phyloP scores from a whole-genome alignment of 2,888 invertebrate species.

The Agrypnus murinus region DNA sequence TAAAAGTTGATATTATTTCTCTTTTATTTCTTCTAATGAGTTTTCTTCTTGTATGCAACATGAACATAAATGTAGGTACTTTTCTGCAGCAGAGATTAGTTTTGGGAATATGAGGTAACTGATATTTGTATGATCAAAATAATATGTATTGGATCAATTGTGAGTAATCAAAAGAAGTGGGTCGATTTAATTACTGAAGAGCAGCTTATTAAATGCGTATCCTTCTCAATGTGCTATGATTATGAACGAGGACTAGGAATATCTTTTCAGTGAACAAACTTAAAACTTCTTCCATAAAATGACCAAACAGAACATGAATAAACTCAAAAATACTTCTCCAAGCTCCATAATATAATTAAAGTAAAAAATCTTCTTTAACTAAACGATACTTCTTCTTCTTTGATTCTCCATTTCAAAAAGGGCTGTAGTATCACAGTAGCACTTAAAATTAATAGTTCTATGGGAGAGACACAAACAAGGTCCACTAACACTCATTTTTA shows the following conservation, averaged over 20 bases:
- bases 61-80: too few species aligned
- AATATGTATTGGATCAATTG: too few species aligned
- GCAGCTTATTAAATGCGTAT: not conserved
- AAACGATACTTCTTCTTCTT: conserved; percentile 24
- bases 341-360: not conserved
- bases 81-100: too few species aligned
- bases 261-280: not conserved
- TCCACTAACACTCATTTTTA: conserved; percentile 48
- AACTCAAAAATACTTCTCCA: conserved; percentile 19
- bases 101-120: too few species aligned
- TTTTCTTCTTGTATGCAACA: too few species aligned
- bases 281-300: conserved; percentile 18
- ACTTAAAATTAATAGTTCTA: conserved; percentile 38
- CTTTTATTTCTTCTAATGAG: too few species aligned
- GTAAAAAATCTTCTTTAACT: not conserved
- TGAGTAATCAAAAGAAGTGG: not conserved
- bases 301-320: not conserved
- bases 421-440: conserved; percentile 16
- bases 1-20: too few species aligned
- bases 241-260: not conserved
- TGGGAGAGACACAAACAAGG: conserved; percentile 34
- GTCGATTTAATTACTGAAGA: not conserved
- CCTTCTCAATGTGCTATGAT: conserved; percentile 11
- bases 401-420: not conserved
- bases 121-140: too few species aligned